phyloP scores from a whole-genome alignment of 2,888 invertebrate genomes.

The Melinopterus prodromus region DNA sequence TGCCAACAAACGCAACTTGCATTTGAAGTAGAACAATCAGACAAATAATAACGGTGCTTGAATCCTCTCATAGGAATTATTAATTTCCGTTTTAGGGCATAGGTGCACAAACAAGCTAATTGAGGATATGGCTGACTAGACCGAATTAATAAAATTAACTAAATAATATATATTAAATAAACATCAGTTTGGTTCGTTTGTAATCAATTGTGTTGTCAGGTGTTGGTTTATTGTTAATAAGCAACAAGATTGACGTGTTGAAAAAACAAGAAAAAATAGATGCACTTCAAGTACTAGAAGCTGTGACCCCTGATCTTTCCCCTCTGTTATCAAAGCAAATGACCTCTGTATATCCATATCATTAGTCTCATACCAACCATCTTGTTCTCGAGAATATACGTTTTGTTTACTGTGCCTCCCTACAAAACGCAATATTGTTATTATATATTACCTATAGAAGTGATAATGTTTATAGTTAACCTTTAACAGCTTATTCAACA shows the following conservation, averaged over 20 bases:
- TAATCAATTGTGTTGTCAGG: too few relatives aligned
- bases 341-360: constrained; percentile 28
- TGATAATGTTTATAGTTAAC: constrained; percentile 15
- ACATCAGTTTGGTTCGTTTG: too few relatives aligned
- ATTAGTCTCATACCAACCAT: neutral
- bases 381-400: neutral
- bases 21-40: neutral
- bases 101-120: neutral
- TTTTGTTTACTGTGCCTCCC: neutral
- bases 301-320: constrained; percentile 26
- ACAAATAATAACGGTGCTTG: neutral
- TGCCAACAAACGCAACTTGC: neutral
- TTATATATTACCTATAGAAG: neutral
- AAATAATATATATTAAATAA: neutral
- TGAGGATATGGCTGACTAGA: neutral
- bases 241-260: constrained; percentile 6
- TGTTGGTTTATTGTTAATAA: neutral
- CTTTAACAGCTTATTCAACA: neutral
- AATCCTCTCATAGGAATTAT: neutral
- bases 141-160: neutral
- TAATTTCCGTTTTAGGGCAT: neutral
- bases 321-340: constrained; percentile 26
- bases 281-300: constrained; percentile 8
- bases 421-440: constrained; percentile 5
- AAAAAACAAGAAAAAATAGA: constrained; percentile 16